These are phyloP conservation scores for Tetrapedia diversipes DNA, from an alignment of 2,888 invertebrate genomes.

Conservation along the genomic window DNA sequence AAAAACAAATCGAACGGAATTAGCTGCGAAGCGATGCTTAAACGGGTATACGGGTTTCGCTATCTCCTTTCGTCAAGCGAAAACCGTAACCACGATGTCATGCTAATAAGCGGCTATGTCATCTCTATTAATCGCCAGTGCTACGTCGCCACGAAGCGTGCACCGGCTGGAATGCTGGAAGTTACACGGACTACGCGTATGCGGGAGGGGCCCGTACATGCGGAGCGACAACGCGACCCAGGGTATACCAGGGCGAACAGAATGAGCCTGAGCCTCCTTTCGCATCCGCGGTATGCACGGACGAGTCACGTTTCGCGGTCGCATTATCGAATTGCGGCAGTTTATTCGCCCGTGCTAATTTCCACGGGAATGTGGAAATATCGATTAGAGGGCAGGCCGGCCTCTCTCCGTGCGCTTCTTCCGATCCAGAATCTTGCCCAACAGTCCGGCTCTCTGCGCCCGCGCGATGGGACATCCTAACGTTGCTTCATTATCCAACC, in stretches of 20 bases:
- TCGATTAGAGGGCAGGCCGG: conserved; percentile 30
- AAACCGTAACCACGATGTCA: conserved; percentile 31
- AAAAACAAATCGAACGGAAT: too few relatives aligned
- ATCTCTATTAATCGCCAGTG: conserved; percentile 63
- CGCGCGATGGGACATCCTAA: conserved; percentile 19
- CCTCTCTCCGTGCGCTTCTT: conserved; percentile 3
- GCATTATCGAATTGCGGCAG: conserved; percentile 52
- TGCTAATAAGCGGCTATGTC: conserved; percentile 63
- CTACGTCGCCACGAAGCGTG: conserved; percentile 35
- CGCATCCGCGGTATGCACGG: conserved; percentile 21
- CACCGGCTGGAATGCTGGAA: conserved; percentile 47
- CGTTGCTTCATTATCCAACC: conserved; percentile 18
- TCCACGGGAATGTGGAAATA: conserved; percentile 36
- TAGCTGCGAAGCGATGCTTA: neutral
- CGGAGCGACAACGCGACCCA: conserved; percentile 18
- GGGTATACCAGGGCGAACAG: conserved; percentile 2
- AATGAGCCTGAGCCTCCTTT: conserved; percentile 30
- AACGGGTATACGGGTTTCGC: neutral
- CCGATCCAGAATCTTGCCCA: conserved; percentile 32
- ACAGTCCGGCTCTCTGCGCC: conserved; percentile 22
- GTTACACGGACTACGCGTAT: conserved; percentile 42
- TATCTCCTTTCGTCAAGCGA: neutral
- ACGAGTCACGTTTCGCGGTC: conserved; percentile 49
- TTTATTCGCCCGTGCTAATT: conserved; percentile 59
- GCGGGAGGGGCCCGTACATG: neutral